Conservation (phyloP, 2,888 invertebrate genomes). For the Notodonta ziczac region DNA sequence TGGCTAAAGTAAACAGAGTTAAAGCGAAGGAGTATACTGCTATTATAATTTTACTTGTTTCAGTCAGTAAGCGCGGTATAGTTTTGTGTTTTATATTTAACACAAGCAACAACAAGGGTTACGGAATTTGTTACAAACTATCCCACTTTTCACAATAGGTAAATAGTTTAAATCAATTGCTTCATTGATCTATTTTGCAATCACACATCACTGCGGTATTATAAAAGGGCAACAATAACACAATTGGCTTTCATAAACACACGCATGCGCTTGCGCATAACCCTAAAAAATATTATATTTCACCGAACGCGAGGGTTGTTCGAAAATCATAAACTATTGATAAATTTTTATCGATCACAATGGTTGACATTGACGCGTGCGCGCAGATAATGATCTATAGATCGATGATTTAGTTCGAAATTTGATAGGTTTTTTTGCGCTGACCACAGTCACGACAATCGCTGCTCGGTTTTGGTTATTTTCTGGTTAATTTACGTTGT, state of each 20-base stretch:
- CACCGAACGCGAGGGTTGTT: conserved; percentile 48
- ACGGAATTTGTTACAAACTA: background rate
- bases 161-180: conserved; percentile 17
- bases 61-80: background rate
- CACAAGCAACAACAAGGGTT: background rate
- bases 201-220: conserved; percentile 41
- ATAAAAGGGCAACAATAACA: conserved; percentile 48
- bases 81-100: background rate
- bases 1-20: background rate
- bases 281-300: conserved; percentile 78
- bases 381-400: conserved; percentile 62
- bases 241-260: conserved; percentile 52
- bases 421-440: conserved; percentile 57
- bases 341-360: conserved; percentile 61
- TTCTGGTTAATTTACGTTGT: conserved; percentile 28
- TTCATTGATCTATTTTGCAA: conserved; percentile 35
- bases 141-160: background rate
- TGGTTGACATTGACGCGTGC: conserved; percentile 68
- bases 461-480: conserved; percentile 28
- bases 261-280: conserved; percentile 37
- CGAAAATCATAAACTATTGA: conserved; percentile 65
- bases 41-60: background rate
- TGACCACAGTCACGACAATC: conserved; percentile 50
- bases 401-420: conserved; percentile 61
- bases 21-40: no score